Base-by-base conservation (phyloP, 2,888 invertebrate species). In the Trichopoda pennipes region DNA sequence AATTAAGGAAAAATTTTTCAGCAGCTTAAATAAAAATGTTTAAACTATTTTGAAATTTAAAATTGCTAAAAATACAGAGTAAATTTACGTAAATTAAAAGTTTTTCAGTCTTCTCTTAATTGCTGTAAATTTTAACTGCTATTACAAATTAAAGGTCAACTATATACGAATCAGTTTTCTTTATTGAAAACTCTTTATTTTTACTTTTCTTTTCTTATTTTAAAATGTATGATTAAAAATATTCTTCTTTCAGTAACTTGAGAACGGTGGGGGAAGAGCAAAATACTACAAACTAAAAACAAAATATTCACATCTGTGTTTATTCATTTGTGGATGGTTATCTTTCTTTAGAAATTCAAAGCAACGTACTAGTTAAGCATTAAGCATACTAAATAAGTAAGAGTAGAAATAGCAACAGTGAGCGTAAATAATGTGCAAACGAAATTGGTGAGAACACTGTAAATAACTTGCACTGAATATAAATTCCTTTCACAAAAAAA, bases 341-440 rank as follows among this genome's bases (percentile, higher is more conserved):
- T 69, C 35, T 76, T 28, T 21, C 21, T 44, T 49, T 47, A n/a
- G 38, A 51, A 78, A 70, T 72, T 49, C 28, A 56, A 68, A 23
- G 23, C 69, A 72, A 53, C 23, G 73, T 64, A 17, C n/a, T 58
- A 16, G 42, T 72, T 44, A 47, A 68, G 73, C 55, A 19, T 51
- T 3, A 1, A 73, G 80, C 68, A 68, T 77, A 72, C 61, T 19
- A 68, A 76, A 61, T 42, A 21, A 61, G n/a, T 9, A 23, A 28
- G n/a, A 60, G 4, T 42, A 42, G 2, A 17, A n/a, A 14, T 21
- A n/a, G 1, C 7, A 32, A 47, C 74, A 74, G 74, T 64, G 35
- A 17, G 10, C 0, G 10, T 0, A 16, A 23, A 55, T 51, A n/a
- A n/a, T n/a, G 7, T 3, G n/a, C n/a, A n/a, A 44, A 44, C 2